Conservation (phyloP, 1,140 invertebrate genomes). For the Vanessa tameamea region DNA sequence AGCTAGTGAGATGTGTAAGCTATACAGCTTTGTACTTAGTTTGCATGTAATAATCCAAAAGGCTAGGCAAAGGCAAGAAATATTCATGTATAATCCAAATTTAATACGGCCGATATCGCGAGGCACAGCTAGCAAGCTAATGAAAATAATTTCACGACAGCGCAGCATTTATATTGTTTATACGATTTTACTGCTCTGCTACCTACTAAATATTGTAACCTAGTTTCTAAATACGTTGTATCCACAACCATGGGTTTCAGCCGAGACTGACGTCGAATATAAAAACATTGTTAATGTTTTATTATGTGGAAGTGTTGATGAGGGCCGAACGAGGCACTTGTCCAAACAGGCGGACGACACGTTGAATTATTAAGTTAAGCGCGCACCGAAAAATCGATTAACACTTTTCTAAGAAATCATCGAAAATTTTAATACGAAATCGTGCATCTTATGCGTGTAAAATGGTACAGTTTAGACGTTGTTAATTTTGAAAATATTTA, state of each 20-base stretch:
- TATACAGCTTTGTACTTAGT: too few species aligned
- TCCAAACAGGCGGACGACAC: slow-evolving; percentile 70
- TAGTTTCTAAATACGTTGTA: slow-evolving; percentile 64
- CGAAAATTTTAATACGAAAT: background rate
- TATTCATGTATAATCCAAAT: too few species aligned
- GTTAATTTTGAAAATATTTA: background rate
- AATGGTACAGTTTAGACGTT: background rate
- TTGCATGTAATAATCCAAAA: too few species aligned
- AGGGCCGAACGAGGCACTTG: slow-evolving; percentile 73
- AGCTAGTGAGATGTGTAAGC: too few species aligned
- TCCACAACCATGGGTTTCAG: slow-evolving; percentile 51
- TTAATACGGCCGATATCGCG: too few species aligned
- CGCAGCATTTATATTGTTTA: slow-evolving; percentile 39
- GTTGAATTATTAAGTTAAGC: slow-evolving; percentile 73
- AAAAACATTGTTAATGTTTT: slow-evolving; percentile 79
- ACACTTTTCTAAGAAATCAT: slow-evolving; percentile 61
- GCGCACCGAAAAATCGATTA: slow-evolving; percentile 70
- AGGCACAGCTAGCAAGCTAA: slow-evolving; percentile 9
- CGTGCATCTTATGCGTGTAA: too few species aligned
- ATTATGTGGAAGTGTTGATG: slow-evolving; percentile 73
- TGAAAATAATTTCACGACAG: slow-evolving; percentile 31
- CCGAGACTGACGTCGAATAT: slow-evolving; percentile 61
- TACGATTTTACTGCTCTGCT: slow-evolving; percentile 36
- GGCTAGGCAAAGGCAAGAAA: too few species aligned
- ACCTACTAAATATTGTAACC: slow-evolving; percentile 49